Evolutionary conservation across 2,888 invertebrate genomes (phyloP), one percentile per base, ranked within the genome.

Genomic region (Thereva unica): DNA sequence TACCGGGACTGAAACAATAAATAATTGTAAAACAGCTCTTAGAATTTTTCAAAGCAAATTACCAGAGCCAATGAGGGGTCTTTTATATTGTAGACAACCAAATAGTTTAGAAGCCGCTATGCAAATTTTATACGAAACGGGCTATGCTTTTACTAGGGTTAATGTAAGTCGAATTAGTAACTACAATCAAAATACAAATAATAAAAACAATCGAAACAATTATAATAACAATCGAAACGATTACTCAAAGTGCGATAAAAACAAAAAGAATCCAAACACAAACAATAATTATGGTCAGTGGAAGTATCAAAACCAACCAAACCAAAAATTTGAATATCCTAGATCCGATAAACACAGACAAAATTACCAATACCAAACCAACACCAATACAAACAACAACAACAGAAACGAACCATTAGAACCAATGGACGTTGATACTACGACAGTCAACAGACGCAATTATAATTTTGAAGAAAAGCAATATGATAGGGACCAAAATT

Each of bases 91-190:
- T 49, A 49, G 49, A 49, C 7, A 37, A 37, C 54, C 54, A 10
- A 40, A 54, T 38, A 54, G n/a, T n/a, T 54, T 54, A 54, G 54
- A 54, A 54, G 38, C 40, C 12, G 54, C 38, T 4, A 54, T 54
- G n/a, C 54, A 54, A 54, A 54, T 54, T 4, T 40, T 10, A 40
- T n/a, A 38, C 5, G 5, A 38, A 49, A 49, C 49, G n/a, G 49
- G 49, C 5, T 49, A 49, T n/a, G 12, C 49, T 49, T 49, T 7
- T 42, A 42, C 42, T 42, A 42, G 8, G 6, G 6, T 6, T 42
- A 42, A 42, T 42, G 8, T 6, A 42, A 8, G 23, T 12, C 23
- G 35, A 50, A 34, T 9, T n/a, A 12, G 34, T 34, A 50, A 50
- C n/a, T 34, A 23, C 6, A 34, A 50, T 34, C 5, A 5, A 5